Percentiles rank a stretch among this genome's conserved stretches.
These are phyloP conservation scores for Pharmacophagus antenor DNA, from an alignment of 2,888 invertebrate species.

Conservation along the genomic window DNA sequence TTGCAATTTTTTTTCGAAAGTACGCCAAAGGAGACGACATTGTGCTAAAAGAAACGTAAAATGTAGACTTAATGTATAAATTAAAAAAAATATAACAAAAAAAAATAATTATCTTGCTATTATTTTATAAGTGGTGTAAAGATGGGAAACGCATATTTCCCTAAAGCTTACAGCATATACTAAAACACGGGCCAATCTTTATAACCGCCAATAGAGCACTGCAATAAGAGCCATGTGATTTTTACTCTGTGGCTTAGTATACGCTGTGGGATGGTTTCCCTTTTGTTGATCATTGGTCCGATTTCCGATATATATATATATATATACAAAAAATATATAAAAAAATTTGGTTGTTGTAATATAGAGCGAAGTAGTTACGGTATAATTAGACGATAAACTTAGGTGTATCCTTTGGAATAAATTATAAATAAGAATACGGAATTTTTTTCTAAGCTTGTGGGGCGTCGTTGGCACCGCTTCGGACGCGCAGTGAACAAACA, in stretches of 20 bases:
- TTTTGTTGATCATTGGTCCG: conserved; percentile 21
- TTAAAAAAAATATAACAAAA: conserved; percentile 66
- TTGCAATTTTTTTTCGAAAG: conserved; percentile 69
- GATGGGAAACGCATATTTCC: conserved; percentile 37
- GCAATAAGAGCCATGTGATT: too few relatives aligned
- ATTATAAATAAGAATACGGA: conserved; percentile 49
- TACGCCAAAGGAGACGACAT: conserved; percentile 72
- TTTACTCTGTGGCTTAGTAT: not conserved
- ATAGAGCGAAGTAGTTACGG: conserved; percentile 41
- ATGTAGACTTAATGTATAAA: conserved; percentile 66
- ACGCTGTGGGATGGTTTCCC: conserved; percentile 1
- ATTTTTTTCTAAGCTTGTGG: conserved; percentile 58
- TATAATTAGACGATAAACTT: conserved; percentile 33
- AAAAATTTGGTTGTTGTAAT: conserved; percentile 69
- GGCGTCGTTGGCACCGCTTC: conserved; percentile 38
- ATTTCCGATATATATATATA: conserved; percentile 29
- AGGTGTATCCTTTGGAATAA: conserved; percentile 34
- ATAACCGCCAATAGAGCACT: not conserved
- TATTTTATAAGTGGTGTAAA: conserved; percentile 50
- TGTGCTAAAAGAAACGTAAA: conserved; percentile 50
- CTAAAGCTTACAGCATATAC: conserved; percentile 32
- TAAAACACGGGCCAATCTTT: not conserved
- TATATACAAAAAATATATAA: conserved; percentile 35
- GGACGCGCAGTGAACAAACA: conserved; percentile 33
- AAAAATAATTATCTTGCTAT: conserved; percentile 57